Evolutionary conservation across 2,113 vertebrate species (phyloP).

Genomic region (Pholis gunnellus): DNA sequence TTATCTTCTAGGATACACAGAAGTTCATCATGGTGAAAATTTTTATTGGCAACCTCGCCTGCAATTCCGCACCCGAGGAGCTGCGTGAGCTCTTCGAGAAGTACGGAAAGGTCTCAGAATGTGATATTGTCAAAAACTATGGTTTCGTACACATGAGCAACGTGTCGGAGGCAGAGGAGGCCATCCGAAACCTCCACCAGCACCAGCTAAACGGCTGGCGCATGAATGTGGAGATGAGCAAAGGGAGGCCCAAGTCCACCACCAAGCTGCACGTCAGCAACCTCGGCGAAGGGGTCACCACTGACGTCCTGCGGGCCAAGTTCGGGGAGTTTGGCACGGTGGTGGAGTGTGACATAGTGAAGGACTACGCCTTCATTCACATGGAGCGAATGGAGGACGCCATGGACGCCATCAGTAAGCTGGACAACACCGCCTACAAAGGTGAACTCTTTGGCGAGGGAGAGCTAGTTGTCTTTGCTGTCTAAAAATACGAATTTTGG

Average conservation of each 20-base stretch:
- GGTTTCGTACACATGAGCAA: conserved; percentile 95
- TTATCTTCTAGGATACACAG: conserved; percentile 47
- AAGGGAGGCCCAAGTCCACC: conserved; percentile 90
- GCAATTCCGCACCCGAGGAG: conserved; percentile 89
- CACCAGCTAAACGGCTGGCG: conserved; percentile 90
- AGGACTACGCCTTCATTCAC: conserved; percentile 96
- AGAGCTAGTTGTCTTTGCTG: conserved; percentile 57
- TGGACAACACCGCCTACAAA: conserved; percentile 93
- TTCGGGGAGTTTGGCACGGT: conserved; percentile 94
- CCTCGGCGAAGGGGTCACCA: conserved; percentile 87
- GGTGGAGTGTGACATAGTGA: conserved; percentile 96
- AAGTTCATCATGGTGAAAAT: conserved; percentile 92
- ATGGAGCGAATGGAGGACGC: conserved; percentile 95
- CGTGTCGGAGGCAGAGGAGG: conserved; percentile 89
- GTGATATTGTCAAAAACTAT: conserved; percentile 95
- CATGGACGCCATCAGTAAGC: conserved; percentile 90
- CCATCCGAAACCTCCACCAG: conserved; percentile 93
- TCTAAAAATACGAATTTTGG: conserved; percentile 41
- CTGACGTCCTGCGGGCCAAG: conserved; percentile 88
- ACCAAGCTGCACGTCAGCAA: conserved; percentile 96
- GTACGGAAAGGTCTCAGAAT: conserved; percentile 93
- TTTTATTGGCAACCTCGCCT: conserved; percentile 94
- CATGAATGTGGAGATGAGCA: conserved; percentile 96
- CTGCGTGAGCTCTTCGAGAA: conserved; percentile 92
- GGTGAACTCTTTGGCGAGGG: conserved; percentile 84